Evolutionary conservation across 2,113 vertebrate genomes (phyloP).

Genomic region (Dipodomys ordii): DNA sequence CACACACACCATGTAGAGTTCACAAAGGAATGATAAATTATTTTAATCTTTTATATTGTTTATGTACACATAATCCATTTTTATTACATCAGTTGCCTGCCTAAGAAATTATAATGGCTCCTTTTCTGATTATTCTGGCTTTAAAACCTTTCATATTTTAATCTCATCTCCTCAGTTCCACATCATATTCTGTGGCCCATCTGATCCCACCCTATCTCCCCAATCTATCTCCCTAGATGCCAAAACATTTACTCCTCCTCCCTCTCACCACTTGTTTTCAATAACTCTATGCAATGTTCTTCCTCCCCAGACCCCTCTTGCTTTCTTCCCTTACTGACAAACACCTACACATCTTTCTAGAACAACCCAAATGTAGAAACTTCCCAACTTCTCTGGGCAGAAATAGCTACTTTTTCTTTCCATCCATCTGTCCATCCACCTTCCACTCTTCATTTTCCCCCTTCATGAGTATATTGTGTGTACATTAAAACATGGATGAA

Average conservation of each 20-base stretch:
- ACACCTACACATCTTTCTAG: neutral
- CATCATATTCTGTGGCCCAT: neutral
- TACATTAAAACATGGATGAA: neutral
- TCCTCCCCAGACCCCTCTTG: neutral
- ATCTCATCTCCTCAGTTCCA: neutral
- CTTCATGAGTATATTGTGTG: neutral
- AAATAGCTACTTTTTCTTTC: neutral
- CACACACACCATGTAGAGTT: neutral
- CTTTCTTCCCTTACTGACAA: slow-evolving; percentile 13
- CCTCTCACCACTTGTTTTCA: neutral
- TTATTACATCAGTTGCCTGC: neutral
- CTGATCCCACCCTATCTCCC: neutral
- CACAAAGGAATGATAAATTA: slow-evolving; percentile 14
- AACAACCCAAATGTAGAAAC: neutral
- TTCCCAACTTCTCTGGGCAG: neutral
- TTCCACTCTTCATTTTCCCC: neutral
- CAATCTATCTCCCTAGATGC: neutral
- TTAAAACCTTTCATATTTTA: slow-evolving; percentile 27
- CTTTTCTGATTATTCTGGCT: slow-evolving; percentile 16
- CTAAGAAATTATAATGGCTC: neutral
- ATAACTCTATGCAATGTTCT: neutral
- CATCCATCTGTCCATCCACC: neutral
- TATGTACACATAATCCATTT: slow-evolving; percentile 19
- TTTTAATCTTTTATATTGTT: slow-evolving; percentile 36
- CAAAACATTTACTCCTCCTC: neutral